These are phyloP conservation scores for Cyrtodaria siliqua DNA, from an alignment of 2,888 invertebrate genomes.

Conservation along the genomic window DNA sequence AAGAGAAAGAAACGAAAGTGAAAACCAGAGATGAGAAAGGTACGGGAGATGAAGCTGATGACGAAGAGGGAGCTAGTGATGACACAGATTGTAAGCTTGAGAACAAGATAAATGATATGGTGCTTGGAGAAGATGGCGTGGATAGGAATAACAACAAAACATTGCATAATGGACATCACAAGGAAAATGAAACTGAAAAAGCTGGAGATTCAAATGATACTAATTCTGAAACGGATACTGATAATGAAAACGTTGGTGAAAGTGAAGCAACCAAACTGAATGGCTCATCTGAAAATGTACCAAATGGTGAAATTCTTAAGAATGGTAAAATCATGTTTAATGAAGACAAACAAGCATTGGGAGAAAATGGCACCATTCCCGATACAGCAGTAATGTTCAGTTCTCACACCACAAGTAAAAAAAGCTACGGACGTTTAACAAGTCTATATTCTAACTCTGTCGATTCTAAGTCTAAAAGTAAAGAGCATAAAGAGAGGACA, in stretches of 20 bases:
- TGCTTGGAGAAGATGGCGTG: background rate
- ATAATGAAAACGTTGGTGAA: background rate
- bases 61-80: constrained; percentile 25
- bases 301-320: background rate
- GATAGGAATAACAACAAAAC: background rate
- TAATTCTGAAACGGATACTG: too few species aligned
- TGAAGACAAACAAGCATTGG: too few species aligned
- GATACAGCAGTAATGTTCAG: background rate
- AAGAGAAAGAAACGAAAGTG: constrained; percentile 7
- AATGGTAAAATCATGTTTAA: too few species aligned
- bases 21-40: background rate
- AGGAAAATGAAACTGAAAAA: background rate
- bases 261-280: background rate
- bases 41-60: constrained; percentile 34
- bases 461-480: constrained; percentile 21
- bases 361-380: too few species aligned
- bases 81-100: constrained; percentile 17
- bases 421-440: constrained; percentile 61
- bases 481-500: constrained; percentile 46
- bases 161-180: background rate
- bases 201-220: background rate
- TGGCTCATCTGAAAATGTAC: background rate
- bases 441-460: constrained; percentile 44
- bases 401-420: constrained; percentile 32
- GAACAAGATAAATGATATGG: constrained; percentile 2